phyloP scores from a whole-genome alignment of 2,113 vertebrate genomes.

The Amphiprion percula region DNA sequence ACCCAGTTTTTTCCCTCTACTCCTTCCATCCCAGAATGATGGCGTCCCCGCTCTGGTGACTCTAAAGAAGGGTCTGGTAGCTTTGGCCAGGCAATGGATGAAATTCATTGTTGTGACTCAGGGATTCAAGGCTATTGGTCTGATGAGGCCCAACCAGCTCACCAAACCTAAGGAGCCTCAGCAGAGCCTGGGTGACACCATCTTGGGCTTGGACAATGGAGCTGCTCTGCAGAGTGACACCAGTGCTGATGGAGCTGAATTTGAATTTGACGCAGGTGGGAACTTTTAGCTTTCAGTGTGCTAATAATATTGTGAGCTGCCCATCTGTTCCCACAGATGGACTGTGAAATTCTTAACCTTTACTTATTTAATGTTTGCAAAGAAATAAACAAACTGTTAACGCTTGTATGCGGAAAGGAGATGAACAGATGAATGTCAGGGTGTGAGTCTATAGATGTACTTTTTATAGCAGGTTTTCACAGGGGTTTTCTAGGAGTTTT shows the following conservation, averaged over 20 bases:
- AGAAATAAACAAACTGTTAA: slow-evolving; percentile 9
- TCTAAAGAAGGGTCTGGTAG: slow-evolving; percentile 97
- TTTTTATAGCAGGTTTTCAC: neutral
- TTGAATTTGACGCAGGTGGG: slow-evolving; percentile 98
- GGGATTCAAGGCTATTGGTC: slow-evolving; percentile 94
- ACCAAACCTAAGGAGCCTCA: slow-evolving; percentile 84
- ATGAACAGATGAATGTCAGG: neutral
- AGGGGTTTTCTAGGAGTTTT: slow-evolving; percentile 51
- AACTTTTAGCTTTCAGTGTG: slow-evolving; percentile 19
- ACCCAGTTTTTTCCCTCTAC: slow-evolving; percentile 5
- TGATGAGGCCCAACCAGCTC: slow-evolving; percentile 90
- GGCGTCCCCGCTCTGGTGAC: slow-evolving; percentile 97
- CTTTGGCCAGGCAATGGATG: slow-evolving; percentile 98
- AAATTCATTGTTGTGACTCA: slow-evolving; percentile 99
- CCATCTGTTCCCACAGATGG: slow-evolving; percentile 51
- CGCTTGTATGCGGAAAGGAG: slow-evolving; percentile 3
- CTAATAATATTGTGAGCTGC: slow-evolving; percentile 2
- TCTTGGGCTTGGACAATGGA: slow-evolving; percentile 89
- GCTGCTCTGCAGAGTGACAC: slow-evolving; percentile 95
- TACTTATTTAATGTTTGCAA: slow-evolving; percentile 22
- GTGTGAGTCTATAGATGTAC: neutral
- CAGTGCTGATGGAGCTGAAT: slow-evolving; percentile 96
- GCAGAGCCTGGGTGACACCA: slow-evolving; percentile 81
- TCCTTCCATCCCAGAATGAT: slow-evolving; percentile 86
- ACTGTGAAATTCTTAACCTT: slow-evolving; percentile 24